Base-by-base conservation (phyloP, 2,797 vertebrate genomes). In the Thunnus albacares region DNA sequence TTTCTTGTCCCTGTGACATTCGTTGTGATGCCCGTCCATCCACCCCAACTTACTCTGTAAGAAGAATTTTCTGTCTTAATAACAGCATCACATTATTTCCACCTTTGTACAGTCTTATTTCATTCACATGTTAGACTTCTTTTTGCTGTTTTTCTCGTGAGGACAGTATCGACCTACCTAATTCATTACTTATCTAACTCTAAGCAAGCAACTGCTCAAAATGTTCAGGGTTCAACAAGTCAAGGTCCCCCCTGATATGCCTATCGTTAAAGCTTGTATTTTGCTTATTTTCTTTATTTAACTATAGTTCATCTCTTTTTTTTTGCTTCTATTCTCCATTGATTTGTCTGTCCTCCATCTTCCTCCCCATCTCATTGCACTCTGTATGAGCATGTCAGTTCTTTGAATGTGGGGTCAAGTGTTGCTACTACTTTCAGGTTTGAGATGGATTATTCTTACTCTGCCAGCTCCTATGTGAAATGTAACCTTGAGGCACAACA, bases 341-440 rank as follows among this genome's bases (percentile, higher is more conserved):
- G 17, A 22, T 15, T 49, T 0, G 0, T 5, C 59, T 28, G 49
- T 62, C 67, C 41, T 75, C 43, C 30, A 26, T 43, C n/a, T 6
- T 53, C 22, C 35, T 41, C 15, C n/a, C 53, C 49, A 6, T 41
- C 38, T 73, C 20, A 4, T 53, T 45, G 5, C 6, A 3, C 26
- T 63, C 55, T 60, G 12, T 11, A n/a, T 24, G 17, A 22, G 28
- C 58, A 52, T 33, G 30, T 47, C 59, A 55, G 35, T 22, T 15
- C 38, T 30, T 56, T 56, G 45, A 57, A 51, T 49, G 38, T 2
- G 33, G 24, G 71, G 75, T 83, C 67, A 72, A 83, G 74, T 69
- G 53, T 26, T 41, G 35, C 12, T 56, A 33, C 61, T 53, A 49
- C 72, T 26, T 75, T 77, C 45, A 71, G 49, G 43, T 79, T 38